Evolutionary conservation across 2,888 invertebrate species (phyloP).

Genomic region (Pycnomerus fuliginosus): DNA sequence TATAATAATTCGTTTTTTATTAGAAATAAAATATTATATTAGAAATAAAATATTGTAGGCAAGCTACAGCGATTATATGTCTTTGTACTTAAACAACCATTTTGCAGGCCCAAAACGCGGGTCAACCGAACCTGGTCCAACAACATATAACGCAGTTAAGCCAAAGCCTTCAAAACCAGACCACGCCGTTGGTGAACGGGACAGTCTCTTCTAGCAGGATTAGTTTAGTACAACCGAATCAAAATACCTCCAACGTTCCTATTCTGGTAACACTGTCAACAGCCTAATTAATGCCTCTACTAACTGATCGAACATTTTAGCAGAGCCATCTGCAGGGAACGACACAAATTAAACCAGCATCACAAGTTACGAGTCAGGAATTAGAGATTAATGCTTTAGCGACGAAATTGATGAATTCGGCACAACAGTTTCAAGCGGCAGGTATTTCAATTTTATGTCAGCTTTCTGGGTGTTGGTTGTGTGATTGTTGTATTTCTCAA

Average conservation of each 20-base stretch:
- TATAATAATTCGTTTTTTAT: conserved; percentile 2
- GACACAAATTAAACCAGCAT: conserved; percentile 25
- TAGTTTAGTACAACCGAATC: conserved; percentile 54
- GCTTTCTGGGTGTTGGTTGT: too few species aligned
- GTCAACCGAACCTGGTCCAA: conserved; percentile 37
- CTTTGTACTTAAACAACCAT: conserved; percentile 1
- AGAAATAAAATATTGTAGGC: too few species aligned
- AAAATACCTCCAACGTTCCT: conserved; percentile 62
- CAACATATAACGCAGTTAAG: conserved; percentile 42
- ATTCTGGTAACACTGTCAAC: conserved; percentile 62
- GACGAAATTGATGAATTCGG: conserved; percentile 78
- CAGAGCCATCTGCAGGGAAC: conserved; percentile 37
- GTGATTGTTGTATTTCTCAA: too few species aligned
- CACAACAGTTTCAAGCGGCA: conserved; percentile 74
- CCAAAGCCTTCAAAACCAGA: conserved; percentile 38
- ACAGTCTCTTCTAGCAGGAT: conserved; percentile 52
- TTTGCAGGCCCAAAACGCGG: conserved; percentile 28
- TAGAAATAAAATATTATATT: not conserved
- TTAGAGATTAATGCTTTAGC: conserved; percentile 76
- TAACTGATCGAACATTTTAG: conserved; percentile 28
- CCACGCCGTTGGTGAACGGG: conserved; percentile 46
- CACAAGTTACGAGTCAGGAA: conserved; percentile 46
- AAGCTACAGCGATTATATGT: too few species aligned
- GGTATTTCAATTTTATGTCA: too few species aligned
- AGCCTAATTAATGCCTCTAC: too few species aligned